These are phyloP conservation scores for Hydroisotoma schaefferi DNA, from an alignment of 2,888 invertebrate genomes.

Conservation along the genomic window DNA sequence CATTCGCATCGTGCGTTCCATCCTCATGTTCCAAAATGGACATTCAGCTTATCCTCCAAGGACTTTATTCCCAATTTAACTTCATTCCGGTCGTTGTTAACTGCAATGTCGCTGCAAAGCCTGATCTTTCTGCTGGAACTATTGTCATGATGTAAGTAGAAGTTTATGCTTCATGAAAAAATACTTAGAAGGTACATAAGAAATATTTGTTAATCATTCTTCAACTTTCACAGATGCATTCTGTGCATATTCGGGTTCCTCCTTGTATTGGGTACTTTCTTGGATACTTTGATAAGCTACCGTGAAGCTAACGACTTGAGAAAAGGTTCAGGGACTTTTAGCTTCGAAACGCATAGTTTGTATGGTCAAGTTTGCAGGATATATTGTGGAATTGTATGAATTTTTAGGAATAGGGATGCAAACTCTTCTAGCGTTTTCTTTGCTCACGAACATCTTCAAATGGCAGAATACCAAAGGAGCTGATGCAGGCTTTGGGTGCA, in stretches of 20 bases:
- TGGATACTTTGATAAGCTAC: not conserved
- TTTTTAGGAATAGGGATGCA: not conserved
- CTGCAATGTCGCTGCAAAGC: constrained; percentile 3
- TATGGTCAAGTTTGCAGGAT: not conserved
- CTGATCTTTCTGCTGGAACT: constrained; percentile 9
- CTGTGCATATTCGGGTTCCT: not conserved
- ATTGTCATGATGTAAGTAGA: constrained; percentile 21
- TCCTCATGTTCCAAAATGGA: constrained; percentile 5
- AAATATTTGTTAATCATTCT: not conserved
- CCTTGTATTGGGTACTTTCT: not conserved
- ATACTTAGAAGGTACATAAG: too few relatives aligned
- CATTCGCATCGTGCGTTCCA: constrained; percentile 12
- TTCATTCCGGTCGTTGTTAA: not conserved
- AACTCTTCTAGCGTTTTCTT: constrained; percentile 11
- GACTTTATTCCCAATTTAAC: too few relatives aligned
- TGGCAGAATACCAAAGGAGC: not conserved
- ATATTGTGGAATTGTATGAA: not conserved
- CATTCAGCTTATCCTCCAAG: too few relatives aligned
- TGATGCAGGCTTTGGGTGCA: constrained; percentile 14
- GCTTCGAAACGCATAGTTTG: too few relatives aligned
- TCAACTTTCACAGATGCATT: not conserved
- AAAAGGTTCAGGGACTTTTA: not conserved
- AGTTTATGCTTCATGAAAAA: too few relatives aligned
- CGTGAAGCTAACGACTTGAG: not conserved
- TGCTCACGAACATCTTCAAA: constrained; percentile 14